Evolutionary conservation across 2,113 vertebrate species (phyloP).

Genomic region (Carassius carassius): DNA sequence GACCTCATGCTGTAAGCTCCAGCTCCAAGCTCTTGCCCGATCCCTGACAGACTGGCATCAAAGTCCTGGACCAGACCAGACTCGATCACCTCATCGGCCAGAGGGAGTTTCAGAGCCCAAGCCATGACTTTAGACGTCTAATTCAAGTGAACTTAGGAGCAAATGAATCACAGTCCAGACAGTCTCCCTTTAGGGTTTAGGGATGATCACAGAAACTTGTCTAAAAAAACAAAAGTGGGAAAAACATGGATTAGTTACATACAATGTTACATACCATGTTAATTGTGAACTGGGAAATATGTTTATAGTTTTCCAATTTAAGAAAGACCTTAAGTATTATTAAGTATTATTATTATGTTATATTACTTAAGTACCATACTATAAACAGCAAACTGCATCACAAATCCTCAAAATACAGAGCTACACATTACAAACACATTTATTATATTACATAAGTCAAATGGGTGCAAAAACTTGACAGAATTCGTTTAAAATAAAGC

Average conservation of each 20-base stretch:
- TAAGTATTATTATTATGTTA: no score
- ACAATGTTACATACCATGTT: background rate
- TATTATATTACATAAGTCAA: background rate
- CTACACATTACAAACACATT: background rate
- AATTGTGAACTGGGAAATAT: background rate
- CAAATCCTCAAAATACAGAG: background rate
- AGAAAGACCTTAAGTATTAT: background rate
- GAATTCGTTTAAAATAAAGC: background rate
- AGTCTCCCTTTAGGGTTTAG: background rate
- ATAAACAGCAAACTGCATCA: background rate
- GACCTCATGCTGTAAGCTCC: slow-evolving; percentile 99
- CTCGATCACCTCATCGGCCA: slow-evolving; percentile 96
- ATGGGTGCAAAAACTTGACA: background rate
- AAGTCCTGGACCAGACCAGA: slow-evolving; percentile 97
- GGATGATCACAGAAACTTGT: slow-evolving; percentile 38
- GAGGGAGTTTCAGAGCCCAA: slow-evolving; percentile 94
- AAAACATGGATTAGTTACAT: no score
- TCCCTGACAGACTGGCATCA: slow-evolving; percentile 95
- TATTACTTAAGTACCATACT: background rate
- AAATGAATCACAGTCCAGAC: background rate
- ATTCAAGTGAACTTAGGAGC: slow-evolving; percentile 44
- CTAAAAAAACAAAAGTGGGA: background rate
- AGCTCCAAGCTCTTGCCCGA: slow-evolving; percentile 95
- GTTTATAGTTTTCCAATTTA: background rate
- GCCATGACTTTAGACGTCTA: slow-evolving; percentile 77